Evolutionary conservation across 2,888 invertebrate species (phyloP), one percentile per base, ranked within the genome.

Genomic region (Drosophila buzzatii): DNA sequence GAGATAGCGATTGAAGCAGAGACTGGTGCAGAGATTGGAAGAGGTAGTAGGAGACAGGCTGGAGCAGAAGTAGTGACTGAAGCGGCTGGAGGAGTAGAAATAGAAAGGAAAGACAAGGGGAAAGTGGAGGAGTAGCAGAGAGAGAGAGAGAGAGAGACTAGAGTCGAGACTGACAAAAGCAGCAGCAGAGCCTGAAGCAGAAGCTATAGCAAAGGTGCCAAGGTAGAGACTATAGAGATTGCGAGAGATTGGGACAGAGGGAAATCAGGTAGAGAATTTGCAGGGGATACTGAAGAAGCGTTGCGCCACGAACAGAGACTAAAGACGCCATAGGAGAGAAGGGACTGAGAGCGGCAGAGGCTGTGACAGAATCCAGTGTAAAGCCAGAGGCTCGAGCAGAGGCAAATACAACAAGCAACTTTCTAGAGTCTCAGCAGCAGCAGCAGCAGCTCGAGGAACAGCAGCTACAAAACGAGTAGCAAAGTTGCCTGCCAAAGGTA

Each of bases 381-480:
- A n/a, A n/a, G n/a, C n/a, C n/a, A 42, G 33, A 44, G 20, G 58
- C 33, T 51, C 51, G 51, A 51, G 72, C 59, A 59, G 53, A 7
- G 14, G 47, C 47, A 61, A 35, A 39, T 27, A 33, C 58, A 51
- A 51, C 33, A 51, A 51, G 51, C 18, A 33, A 51, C 51, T 68
- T 70, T 70, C 70, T 18, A 44, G 20, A 58, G 39, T n/a, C 65
- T 27, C 27, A n/a, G n/a, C n/a, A n/a, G 31, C 49, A n/a, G 52
- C 18, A n/a, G n/a, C n/a, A 12, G 18, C 33, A 20, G n/a, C n/a
- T n/a, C 14, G 51, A 51, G 33, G 41, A 41, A 31, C 58, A 16
- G 58, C 63, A 53, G 60, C 73, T 57, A 81, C 81, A 85, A 90
- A 90, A 86, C 89, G 90, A 84, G 87, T 89, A 90, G 90, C 85